Conservation (phyloP, 2,888 invertebrate species). For the Carabus problematicus region DNA sequence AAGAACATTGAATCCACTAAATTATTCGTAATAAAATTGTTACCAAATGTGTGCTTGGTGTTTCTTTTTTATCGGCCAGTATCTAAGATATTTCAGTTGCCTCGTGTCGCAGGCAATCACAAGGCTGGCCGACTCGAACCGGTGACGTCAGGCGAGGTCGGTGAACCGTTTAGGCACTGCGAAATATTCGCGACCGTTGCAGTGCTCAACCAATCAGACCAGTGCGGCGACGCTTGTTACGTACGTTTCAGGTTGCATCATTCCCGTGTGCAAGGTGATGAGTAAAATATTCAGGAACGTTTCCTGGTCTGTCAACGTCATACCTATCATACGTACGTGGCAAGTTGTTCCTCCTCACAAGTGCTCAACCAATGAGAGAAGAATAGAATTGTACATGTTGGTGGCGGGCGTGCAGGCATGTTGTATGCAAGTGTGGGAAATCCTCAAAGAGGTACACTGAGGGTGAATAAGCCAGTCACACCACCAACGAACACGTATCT, state of each 20-base stretch:
- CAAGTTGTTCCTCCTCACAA: slow-evolving; percentile 1
- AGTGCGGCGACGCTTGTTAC: slow-evolving; percentile 44
- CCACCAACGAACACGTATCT: too few species aligned
- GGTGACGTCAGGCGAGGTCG: slow-evolving; percentile 53
- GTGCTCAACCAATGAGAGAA: background rate
- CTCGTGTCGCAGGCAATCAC: slow-evolving; percentile 16
- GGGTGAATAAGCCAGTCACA: too few species aligned
- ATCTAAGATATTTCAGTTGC: slow-evolving; percentile 16
- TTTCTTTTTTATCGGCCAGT: slow-evolving; percentile 9
- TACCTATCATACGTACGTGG: background rate
- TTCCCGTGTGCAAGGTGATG: background rate
- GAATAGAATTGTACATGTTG: background rate
- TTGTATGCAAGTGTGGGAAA: too few species aligned
- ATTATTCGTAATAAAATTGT: too few species aligned
- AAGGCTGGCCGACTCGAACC: slow-evolving; percentile 45
- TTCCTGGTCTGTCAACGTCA: too few species aligned
- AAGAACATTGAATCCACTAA: too few species aligned
- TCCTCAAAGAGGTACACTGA: too few species aligned
- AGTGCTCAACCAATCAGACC: slow-evolving; percentile 50
- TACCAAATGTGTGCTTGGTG: background rate
- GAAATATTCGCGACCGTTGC: slow-evolving; percentile 50
- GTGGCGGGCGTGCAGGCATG: too few species aligned
- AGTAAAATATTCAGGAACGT: too few species aligned
- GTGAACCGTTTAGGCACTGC: slow-evolving; percentile 51
- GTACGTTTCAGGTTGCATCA: slow-evolving; percentile 15